A percentile compares a stretch with the other conserved stretches of the same genome.
These are phyloP conservation scores for Seladonia tumulorum DNA, from an alignment of 2,888 invertebrate species.

Conservation along the genomic window DNA sequence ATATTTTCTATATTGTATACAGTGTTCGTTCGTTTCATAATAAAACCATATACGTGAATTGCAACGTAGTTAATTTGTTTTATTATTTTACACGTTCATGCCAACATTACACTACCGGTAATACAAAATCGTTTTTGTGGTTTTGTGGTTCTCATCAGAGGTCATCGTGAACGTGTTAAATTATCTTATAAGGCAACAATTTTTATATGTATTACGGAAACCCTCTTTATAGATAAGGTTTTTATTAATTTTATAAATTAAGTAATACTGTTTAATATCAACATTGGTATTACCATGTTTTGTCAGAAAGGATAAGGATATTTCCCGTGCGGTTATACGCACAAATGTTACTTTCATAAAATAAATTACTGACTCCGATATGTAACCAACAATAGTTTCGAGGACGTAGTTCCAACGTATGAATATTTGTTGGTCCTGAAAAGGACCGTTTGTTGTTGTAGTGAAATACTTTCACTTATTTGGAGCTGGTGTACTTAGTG, in stretches of 20 bases:
- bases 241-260: neutral
- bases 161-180: neutral
- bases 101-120: neutral
- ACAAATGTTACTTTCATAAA: too few species aligned
- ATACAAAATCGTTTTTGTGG: neutral
- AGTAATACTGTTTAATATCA: neutral
- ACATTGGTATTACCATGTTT: neutral
- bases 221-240: neutral
- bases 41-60: conserved; percentile 32
- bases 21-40: conserved; percentile 37
- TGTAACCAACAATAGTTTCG: neutral
- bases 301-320: neutral
- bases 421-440: conserved; percentile 63
- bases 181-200: conserved; percentile 9
- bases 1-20: conserved; percentile 38
- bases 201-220: conserved; percentile 10
- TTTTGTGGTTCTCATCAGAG: neutral
- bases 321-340: neutral
- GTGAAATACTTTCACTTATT: conserved; percentile 59
- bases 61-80: neutral
- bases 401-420: conserved; percentile 20
- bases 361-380: neutral
- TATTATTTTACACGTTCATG: neutral
- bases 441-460: conserved; percentile 64
- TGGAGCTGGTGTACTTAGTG: conserved; percentile 85